phyloP scores from a whole-genome alignment of 2,888 invertebrate genomes.

The Alloscopus bannaensis region DNA sequence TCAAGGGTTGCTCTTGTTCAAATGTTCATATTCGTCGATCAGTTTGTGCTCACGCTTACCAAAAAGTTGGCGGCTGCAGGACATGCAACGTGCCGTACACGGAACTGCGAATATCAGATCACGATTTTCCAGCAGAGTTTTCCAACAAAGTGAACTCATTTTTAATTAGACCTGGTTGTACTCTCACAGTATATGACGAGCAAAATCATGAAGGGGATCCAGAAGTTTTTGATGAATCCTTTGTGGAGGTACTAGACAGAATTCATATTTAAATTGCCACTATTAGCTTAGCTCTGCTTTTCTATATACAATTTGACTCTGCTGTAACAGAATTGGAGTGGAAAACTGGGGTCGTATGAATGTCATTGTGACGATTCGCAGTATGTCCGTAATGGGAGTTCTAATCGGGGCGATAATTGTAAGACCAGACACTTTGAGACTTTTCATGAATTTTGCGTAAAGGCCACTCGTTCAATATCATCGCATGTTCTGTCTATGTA shows the following conservation, averaged over 20 bases:
- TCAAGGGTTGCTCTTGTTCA: conserved; percentile 27
- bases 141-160: conserved; percentile 20
- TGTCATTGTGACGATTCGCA: conserved; percentile 2
- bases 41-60: conserved; percentile 32
- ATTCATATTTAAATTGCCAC: neutral
- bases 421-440: too few relatives aligned
- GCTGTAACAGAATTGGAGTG: conserved; percentile 1
- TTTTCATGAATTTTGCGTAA: too few relatives aligned
- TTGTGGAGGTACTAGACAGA: neutral
- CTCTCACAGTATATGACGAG: conserved; percentile 25
- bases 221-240: neutral
- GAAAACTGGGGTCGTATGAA: neutral
- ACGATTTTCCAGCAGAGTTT: conserved; percentile 1
- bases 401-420: too few relatives aligned
- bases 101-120: neutral
- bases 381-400: neutral
- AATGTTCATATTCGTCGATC: conserved; percentile 5
- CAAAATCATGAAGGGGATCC: conserved; percentile 32
- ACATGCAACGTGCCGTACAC: conserved; percentile 28
- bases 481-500: too few relatives aligned
- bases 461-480: too few relatives aligned
- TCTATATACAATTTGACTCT: neutral
- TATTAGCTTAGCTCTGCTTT: neutral
- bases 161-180: conserved; percentile 23
- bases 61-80: conserved; percentile 13